Percentiles rank a stretch among this genome's conserved stretches.
Evolutionary conservation across 2,113 vertebrate genomes (phyloP).

Genomic region (Cromileptes altivelis): DNA sequence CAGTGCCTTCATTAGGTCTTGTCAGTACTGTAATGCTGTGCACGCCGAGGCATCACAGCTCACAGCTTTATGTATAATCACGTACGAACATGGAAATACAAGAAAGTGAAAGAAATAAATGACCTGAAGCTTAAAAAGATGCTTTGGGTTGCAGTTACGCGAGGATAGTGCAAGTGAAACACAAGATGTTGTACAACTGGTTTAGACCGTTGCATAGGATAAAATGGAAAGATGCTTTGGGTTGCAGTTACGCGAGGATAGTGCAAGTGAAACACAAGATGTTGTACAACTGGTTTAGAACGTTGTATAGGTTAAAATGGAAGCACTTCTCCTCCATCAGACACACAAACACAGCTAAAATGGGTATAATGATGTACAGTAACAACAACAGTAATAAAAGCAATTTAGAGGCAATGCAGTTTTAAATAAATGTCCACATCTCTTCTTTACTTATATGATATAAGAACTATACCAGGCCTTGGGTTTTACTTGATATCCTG

Average conservation of each 20-base stretch:
- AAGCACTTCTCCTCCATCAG: constrained; percentile 26
- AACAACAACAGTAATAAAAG: background rate
- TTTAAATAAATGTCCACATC: background rate
- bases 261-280: constrained; percentile 29
- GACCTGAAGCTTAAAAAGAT: constrained; percentile 6
- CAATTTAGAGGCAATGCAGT: background rate
- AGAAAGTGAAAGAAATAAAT: constrained; percentile 12
- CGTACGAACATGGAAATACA: background rate
- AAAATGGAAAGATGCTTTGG: constrained; percentile 15
- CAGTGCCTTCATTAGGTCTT: constrained; percentile 9
- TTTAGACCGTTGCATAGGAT: constrained; percentile 36
- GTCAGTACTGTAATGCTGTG: background rate
- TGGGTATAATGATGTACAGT: background rate
- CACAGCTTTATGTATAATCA: constrained; percentile 17
- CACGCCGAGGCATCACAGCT: background rate
- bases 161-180: constrained; percentile 29
- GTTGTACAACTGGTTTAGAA: constrained; percentile 27
- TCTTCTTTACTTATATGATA: background rate
- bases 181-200: constrained; percentile 14
- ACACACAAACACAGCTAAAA: constrained; percentile 12
- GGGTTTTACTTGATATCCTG: background rate
- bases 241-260: background rate
- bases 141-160: background rate
- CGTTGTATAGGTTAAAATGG: constrained; percentile 17
- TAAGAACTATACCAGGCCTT: background rate